Evolutionary conservation across 1,140 invertebrate genomes (phyloP).

Genomic region (Aleiodes sp.): DNA sequence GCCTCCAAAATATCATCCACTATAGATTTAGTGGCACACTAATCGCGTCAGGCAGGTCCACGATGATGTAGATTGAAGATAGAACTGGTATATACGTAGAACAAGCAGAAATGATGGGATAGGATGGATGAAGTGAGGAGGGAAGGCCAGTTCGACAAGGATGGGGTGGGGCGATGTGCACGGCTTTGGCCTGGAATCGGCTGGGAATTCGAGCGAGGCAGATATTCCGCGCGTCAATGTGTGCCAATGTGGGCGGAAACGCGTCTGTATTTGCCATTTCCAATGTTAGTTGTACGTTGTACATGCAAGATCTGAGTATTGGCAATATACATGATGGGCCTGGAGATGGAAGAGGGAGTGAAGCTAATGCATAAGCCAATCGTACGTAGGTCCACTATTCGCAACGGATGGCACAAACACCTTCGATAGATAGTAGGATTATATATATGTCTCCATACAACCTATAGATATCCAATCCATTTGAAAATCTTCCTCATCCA

Average conservation of each 20-base stretch:
- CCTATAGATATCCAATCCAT: no score
- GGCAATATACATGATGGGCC: constrained; percentile 19
- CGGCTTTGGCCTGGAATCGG: constrained; percentile 29
- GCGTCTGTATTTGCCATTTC: constrained; percentile 21
- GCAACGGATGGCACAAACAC: not conserved
- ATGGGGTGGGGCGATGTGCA: constrained; percentile 15
- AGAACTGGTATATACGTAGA: not conserved
- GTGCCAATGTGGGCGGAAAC: not conserved
- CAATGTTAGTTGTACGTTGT: constrained; percentile 11
- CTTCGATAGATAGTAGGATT: not conserved
- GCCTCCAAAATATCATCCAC: no score
- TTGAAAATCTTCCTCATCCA: not conserved
- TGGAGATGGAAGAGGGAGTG: not conserved
- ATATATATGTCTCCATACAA: not conserved
- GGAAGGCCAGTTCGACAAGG: no score
- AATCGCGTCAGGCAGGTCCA: no score
- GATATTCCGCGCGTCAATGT: constrained; percentile 27
- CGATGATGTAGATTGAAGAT: no score
- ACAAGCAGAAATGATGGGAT: constrained; percentile 1
- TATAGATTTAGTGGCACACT: no score
- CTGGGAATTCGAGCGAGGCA: constrained; percentile 23
- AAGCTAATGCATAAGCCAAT: constrained; percentile 12
- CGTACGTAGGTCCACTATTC: not conserved
- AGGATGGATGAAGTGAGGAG: not conserved
- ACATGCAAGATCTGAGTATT: constrained; percentile 7